phyloP scores from a whole-genome alignment of 1,140 invertebrate species.

The Apis florea region DNA sequence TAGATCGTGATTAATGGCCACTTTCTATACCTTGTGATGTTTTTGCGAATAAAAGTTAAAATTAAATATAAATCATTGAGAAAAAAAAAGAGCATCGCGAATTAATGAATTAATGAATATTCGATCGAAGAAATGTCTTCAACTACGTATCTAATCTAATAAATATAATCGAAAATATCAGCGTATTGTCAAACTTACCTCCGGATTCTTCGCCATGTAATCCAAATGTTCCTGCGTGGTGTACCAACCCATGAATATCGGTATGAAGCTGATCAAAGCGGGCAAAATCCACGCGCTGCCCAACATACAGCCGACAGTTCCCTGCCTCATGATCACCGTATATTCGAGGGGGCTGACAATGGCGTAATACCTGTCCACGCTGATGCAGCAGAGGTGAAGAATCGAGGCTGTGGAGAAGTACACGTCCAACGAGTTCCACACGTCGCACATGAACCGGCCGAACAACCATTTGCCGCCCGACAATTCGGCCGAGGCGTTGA shows the following conservation, averaged over 20 bases:
- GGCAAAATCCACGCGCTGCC: slow-evolving; percentile 95
- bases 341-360: slow-evolving; percentile 94
- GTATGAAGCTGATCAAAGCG: slow-evolving; percentile 95
- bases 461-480: slow-evolving; percentile 92
- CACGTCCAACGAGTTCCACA: slow-evolving; percentile 98
- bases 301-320: slow-evolving; percentile 90
- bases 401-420: slow-evolving; percentile 97
- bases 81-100: no score
- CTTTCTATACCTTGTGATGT: no score
- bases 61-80: no score
- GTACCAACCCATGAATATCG: slow-evolving; percentile 96
- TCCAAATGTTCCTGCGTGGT: slow-evolving; percentile 89
- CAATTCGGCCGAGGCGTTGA: slow-evolving; percentile 93
- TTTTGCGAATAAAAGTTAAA: no score
- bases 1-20: no score
- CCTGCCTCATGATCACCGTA: slow-evolving; percentile 91
- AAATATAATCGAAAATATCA: no score
- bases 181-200: slow-evolving; percentile 78
- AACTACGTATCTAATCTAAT: no score
- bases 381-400: slow-evolving; percentile 96
- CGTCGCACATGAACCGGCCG: slow-evolving; percentile 93
- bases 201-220: slow-evolving; percentile 85
- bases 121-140: no score
- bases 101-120: no score
- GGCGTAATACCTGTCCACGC: slow-evolving; percentile 95